Conservation (phyloP, 2,113 vertebrate species). For the Mormoops blainvillei region DNA sequence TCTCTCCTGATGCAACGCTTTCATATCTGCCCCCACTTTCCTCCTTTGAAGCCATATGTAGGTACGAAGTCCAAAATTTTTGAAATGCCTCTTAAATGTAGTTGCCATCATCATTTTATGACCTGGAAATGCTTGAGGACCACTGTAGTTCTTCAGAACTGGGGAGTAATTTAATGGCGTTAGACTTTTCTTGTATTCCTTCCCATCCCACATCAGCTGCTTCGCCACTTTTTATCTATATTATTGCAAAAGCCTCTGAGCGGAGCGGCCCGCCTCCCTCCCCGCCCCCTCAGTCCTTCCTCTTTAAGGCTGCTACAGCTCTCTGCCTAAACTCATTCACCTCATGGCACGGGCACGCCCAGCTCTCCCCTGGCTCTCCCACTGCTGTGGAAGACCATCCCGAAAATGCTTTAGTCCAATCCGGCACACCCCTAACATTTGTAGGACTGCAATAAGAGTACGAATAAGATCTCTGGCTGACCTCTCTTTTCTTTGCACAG, state of each 20-base stretch:
- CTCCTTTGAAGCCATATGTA: background rate
- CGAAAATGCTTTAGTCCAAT: background rate
- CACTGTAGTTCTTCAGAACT: background rate
- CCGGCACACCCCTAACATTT: background rate
- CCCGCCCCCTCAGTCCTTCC: background rate
- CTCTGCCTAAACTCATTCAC: background rate
- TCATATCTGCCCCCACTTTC: background rate
- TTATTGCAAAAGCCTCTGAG: background rate
- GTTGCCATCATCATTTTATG: background rate
- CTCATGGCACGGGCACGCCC: background rate
- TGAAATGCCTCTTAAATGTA: background rate
- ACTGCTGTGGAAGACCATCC: background rate
- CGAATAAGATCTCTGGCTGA: background rate
- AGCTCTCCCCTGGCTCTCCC: background rate
- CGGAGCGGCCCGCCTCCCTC: background rate
- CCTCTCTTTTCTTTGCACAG: background rate
- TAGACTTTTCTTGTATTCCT: background rate
- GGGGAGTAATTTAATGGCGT: background rate
- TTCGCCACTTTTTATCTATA: background rate
- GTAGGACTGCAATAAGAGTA: background rate
- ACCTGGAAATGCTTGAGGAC: background rate
- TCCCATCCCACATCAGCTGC: background rate
- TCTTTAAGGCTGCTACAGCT: background rate
- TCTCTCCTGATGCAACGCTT: background rate
- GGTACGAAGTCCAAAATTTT: background rate